Evolutionary conservation across 1,140 invertebrate genomes (phyloP), one percentile per base, ranked within the genome.

Genomic region (Drosophila ohnishii): DNA sequence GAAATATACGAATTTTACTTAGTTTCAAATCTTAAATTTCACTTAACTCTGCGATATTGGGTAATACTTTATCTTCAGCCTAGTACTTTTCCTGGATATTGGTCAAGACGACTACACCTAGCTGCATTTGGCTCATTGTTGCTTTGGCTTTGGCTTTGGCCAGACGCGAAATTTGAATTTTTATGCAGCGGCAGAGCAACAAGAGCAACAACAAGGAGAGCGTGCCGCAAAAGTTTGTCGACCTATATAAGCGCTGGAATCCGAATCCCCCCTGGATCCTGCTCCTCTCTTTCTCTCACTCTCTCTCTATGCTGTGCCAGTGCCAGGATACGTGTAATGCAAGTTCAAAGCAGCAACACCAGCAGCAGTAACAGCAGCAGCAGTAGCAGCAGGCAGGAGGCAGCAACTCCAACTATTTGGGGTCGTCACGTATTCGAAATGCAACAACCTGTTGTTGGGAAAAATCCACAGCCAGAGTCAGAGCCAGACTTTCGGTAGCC

Each of bases 191-290:
- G 55, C 56, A 53, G 19, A 14, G 73, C 75, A 77, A 51, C 65
- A 78, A 80, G n/a, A n/a, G 70, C 74, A 78, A 50, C 67, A 79
- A 78, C 64, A 63, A 64, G 58, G 50, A 75, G 71, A 75, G 75
- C 83, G 60, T 88, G 80, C 85, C 84, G 74, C 84, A 78, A 88
- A 88, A 88, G 84, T 88, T 88, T 88, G 84, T 84, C 80, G 84
- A 88, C 84, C 84, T 88, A 88, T 84, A 88, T 88, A 88, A 80
- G 74, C 66, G 78, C 59, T 61, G 56, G 78, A 75, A 64, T 61
- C 70, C 70, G 66, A 39, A n/a, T 40, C 14, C 22, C 16, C 19
- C 37, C 19, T 37, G 62, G 44, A 60, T 60, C 56, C 61, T 34
- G 56, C 28, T 57, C 50, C 14, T 6, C 47, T 9, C 19, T 9